Percentiles rank a stretch among this genome's conserved stretches.
Conservation (phyloP, 2,888 invertebrate genomes). For the Xiphydria camelus region DNA sequence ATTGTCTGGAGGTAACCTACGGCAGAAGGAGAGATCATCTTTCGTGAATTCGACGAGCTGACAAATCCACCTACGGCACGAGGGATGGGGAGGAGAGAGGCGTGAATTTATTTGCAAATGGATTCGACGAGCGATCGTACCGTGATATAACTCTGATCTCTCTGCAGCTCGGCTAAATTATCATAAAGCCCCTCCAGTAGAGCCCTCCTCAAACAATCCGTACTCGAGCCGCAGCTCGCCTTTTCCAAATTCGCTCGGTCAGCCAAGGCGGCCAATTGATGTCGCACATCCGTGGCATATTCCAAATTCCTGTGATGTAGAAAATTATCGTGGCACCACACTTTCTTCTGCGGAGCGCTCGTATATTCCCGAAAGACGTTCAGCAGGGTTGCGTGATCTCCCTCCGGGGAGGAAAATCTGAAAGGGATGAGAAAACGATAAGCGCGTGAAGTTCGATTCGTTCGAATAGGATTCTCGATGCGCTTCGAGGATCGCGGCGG, state of each 20-base stretch:
- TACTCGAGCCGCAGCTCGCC: constrained; percentile 46
- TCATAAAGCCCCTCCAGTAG: constrained; percentile 80
- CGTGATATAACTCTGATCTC: constrained; percentile 71
- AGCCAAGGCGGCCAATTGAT: constrained; percentile 68
- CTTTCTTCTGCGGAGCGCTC: constrained; percentile 71
- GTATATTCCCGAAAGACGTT: constrained; percentile 84
- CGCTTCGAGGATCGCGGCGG: not conserved
- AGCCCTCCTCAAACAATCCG: constrained; percentile 67
- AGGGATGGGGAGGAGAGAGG: too few relatives aligned
- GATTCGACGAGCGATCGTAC: too few relatives aligned
- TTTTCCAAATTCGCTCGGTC: constrained; percentile 51
- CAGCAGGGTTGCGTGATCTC: constrained; percentile 89
- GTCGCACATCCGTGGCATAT: constrained; percentile 78
- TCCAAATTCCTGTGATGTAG: constrained; percentile 80
- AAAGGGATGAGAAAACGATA: constrained; percentile 14
- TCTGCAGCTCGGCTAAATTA: constrained; percentile 82
- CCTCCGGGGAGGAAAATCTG: constrained; percentile 83
- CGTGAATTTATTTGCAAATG: too few relatives aligned
- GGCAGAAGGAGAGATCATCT: constrained; percentile 31
- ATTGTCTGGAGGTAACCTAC: constrained; percentile 67
- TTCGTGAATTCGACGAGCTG: too few relatives aligned
- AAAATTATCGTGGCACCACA: constrained; percentile 89
- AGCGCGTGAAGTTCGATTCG: too few relatives aligned
- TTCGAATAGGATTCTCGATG: not conserved
- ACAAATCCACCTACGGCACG: too few relatives aligned